Evolutionary conservation across 2,888 invertebrate species (phyloP).

Genomic region (Escarpia spicata): DNA sequence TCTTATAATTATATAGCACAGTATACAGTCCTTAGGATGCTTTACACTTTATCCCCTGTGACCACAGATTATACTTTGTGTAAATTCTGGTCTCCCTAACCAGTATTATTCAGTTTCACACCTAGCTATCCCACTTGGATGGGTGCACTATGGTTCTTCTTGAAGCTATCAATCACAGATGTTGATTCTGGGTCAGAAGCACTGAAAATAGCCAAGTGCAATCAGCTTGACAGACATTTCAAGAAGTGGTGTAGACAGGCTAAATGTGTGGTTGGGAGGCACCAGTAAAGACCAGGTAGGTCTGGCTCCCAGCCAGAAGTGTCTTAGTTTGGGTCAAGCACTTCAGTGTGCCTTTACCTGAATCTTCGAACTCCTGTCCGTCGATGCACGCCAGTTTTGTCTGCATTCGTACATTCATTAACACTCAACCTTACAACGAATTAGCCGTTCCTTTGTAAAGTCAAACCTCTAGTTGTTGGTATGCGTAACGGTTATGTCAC

Average conservation of each 20-base stretch:
- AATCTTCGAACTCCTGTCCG: not conserved
- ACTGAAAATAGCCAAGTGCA: not conserved
- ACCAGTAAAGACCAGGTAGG: conserved; percentile 2
- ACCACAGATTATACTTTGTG: not conserved
- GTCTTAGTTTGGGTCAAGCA: not conserved
- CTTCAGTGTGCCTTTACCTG: conserved; percentile 4
- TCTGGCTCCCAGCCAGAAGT: not conserved
- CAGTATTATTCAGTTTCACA: too few species aligned
- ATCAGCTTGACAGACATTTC: not conserved
- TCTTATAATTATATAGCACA: too few species aligned
- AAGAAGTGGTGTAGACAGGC: not conserved
- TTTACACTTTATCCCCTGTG: too few species aligned
- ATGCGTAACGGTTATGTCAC: not conserved
- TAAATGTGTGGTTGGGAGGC: not conserved
- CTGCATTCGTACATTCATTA: not conserved
- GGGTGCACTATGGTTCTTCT: not conserved
- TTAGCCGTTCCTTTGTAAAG: conserved; percentile 1
- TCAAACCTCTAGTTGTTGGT: not conserved
- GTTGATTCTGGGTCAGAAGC: not conserved
- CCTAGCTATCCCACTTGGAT: too few species aligned
- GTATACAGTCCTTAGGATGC: too few species aligned
- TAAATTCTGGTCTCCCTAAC: not conserved
- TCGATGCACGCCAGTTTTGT: not conserved
- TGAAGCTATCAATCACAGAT: not conserved
- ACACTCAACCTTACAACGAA: not conserved